Base-by-base conservation (phyloP, 2,797 vertebrate species). In the Myotis planiceps region DNA sequence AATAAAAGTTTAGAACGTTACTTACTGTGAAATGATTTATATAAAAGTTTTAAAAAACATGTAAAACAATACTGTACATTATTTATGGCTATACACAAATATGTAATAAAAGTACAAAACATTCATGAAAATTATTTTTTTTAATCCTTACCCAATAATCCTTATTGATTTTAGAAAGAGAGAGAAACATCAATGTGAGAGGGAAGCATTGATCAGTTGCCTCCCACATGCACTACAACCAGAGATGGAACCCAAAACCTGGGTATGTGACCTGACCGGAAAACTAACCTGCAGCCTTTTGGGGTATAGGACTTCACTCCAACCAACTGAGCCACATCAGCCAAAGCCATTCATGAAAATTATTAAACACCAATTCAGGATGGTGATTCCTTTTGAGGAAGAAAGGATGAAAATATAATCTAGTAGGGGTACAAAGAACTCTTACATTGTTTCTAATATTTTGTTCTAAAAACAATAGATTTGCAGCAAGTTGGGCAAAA, bases 391-490 rank as follows among this genome's bases (percentile, higher is more conserved):
- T 69, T 71, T 21, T 69, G 34, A 45, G 14, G 63, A 72, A 39
- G 60, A 74, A 85, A 47, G 23, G 53, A 60, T 18, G 9, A 19
- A 82, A 86, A 86, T 5, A 65, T 47, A 79, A 96, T 68, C 14
- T 3, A 91, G 13, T 14, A 88, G 3, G 55, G 21, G 25, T 53
- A 80, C 66, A 92, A 42, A 86, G 37, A 81, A n/a, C 14, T 6
- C 60, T 75, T 82, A 34, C 45, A 75, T 19, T 66, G 15, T 82
- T 71, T 79, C 37, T 89, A 89, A 88, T 27, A 79, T 29, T 93
- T 75, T 83, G 27, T 63, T 88, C 29, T 93, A 81, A 74, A 94
- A 75, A 84, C 34, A 85, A 83, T 3, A 87, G 71, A 75, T 66
- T n/a, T 60, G 6, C 91, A 89, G 51, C 32, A 63, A 84, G 85